Conservation (phyloP, 2,888 invertebrate genomes). For the Mantis religiosa region DNA sequence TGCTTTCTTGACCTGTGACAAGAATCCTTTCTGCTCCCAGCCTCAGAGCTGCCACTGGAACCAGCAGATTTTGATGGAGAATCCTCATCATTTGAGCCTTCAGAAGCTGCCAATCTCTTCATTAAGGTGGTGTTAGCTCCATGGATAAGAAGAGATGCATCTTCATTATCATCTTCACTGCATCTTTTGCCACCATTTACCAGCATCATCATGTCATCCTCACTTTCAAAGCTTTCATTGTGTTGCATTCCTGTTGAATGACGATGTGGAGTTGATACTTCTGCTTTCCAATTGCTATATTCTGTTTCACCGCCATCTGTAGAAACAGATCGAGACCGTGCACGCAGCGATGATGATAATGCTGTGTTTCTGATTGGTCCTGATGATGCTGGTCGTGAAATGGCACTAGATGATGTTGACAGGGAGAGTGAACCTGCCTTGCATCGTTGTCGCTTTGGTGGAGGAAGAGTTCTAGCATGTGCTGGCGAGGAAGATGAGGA, state of each 20-base stretch:
- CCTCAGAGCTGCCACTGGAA: slow-evolving; percentile 12
- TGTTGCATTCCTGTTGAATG: background rate
- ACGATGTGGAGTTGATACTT: background rate
- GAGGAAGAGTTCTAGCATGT: slow-evolving; percentile 26
- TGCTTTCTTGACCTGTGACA: background rate
- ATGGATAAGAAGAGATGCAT: background rate
- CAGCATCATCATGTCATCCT: background rate
- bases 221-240: background rate
- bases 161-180: background rate
- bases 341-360: background rate
- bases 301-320: slow-evolving; percentile 17
- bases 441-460: slow-evolving; percentile 27
- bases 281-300: background rate
- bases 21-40: background rate
- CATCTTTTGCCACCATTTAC: background rate
- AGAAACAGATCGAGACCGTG: slow-evolving; percentile 19
- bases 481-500: slow-evolving; percentile 17
- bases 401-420: slow-evolving; percentile 16
- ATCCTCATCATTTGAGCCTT: slow-evolving; percentile 23
- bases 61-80: slow-evolving; percentile 16
- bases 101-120: slow-evolving; percentile 11
- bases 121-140: background rate
- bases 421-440: slow-evolving; percentile 16
- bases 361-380: background rate
- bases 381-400: background rate